Percentiles rank a stretch among this genome's conserved stretches.
Evolutionary conservation across 2,888 invertebrate genomes (phyloP).

Genomic region (Dione vanillae): DNA sequence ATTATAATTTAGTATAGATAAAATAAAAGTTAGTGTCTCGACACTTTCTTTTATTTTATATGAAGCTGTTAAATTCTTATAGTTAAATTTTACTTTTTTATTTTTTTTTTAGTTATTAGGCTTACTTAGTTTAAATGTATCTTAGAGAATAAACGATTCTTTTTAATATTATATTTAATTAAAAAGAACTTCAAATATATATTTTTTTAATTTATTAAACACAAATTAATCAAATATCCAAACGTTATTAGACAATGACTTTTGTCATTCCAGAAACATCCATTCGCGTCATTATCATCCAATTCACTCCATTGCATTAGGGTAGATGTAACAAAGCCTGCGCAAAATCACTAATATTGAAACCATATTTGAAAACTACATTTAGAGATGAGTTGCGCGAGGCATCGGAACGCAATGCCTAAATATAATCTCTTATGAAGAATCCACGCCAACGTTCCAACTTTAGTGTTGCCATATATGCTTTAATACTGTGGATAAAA

Average conservation of each 20-base stretch:
- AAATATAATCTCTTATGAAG: conserved; percentile 49
- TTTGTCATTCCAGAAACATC: too few relatives aligned
- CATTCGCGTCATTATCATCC: not conserved
- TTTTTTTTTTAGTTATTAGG: too few relatives aligned
- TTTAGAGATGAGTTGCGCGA: conserved; percentile 33
- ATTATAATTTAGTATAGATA: not conserved
- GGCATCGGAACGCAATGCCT: conserved; percentile 31
- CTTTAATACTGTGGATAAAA: not conserved
- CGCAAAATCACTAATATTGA: conserved; percentile 31
- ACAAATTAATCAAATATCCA: conserved; percentile 4
- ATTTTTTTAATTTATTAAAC: too few relatives aligned
- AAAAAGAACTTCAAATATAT: too few relatives aligned
- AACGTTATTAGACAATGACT: not conserved
- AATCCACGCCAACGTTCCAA: conserved; percentile 54
- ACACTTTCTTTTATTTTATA: not conserved
- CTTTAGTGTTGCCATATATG: conserved; percentile 20
- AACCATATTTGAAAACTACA: conserved; percentile 31
- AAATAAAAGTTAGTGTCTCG: too few relatives aligned
- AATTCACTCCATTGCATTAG: conserved; percentile 26
- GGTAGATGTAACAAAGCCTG: not conserved
- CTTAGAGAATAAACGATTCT: too few relatives aligned
- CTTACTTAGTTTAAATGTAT: too few relatives aligned
- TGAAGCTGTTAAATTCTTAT: too few relatives aligned
- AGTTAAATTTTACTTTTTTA: too few relatives aligned
- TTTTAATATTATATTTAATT: too few relatives aligned